These are phyloP conservation scores for Pseudococcus viburni DNA, from an alignment of 2,888 invertebrate species.

Conservation along the genomic window DNA sequence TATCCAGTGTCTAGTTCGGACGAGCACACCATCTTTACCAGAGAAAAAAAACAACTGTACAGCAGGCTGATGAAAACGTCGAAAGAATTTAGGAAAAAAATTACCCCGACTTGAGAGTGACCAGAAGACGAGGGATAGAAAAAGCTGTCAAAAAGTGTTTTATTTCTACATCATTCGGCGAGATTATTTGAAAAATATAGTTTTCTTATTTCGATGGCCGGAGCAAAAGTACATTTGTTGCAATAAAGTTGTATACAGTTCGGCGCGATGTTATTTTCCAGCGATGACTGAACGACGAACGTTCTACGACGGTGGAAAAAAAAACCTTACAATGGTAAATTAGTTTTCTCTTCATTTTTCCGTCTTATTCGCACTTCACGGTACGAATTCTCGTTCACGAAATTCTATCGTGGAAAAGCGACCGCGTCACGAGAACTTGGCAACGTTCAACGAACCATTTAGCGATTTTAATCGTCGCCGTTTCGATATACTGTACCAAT, in stretches of 20 bases:
- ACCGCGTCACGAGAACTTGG: not conserved
- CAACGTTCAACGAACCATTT: not conserved
- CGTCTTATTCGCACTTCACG: not conserved
- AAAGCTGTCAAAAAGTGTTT: conserved; percentile 29
- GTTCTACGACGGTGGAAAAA: not conserved
- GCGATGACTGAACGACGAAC: not conserved
- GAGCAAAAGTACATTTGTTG: not conserved
- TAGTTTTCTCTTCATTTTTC: not conserved
- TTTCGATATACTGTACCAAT: not conserved
- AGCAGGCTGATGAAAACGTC: not conserved
- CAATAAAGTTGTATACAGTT: not conserved
- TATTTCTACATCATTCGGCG: conserved; percentile 35
- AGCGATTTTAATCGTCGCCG: not conserved
- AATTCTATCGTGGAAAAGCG: not conserved
- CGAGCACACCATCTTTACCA: not conserved
- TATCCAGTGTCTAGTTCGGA: not conserved
- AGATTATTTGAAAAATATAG: conserved; percentile 47
- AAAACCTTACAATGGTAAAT: conserved; percentile 10
- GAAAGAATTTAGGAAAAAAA: not conserved
- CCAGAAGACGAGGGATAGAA: not conserved
- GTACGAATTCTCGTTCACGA: too few relatives aligned
- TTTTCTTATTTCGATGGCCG: conserved; percentile 17
- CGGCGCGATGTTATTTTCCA: not conserved
- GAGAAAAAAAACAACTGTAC: not conserved
- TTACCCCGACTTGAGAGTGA: not conserved